Evolutionary conservation across 2,888 invertebrate genomes (phyloP), one percentile per base, ranked within the genome.

Genomic region (Stenichneumon culpator): DNA sequence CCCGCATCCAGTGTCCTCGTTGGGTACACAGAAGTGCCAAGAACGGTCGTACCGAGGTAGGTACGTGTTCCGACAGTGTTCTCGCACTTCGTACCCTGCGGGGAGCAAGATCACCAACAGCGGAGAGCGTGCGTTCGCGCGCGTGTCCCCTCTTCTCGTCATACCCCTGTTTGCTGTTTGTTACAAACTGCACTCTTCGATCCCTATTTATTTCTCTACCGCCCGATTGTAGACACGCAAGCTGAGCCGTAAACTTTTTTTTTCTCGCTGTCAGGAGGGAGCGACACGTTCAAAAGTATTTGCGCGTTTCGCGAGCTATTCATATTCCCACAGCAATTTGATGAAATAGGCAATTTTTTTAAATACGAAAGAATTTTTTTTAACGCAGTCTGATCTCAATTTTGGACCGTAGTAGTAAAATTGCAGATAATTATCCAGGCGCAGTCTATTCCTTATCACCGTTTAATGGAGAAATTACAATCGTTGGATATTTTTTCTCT

Each of bases 21-120:
- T 2, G 57, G 25, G 25, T 57, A 57, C 3, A 57, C 57, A 57
- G 25, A 57, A 57, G 57, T 25, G 57, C 57, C 57, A 25, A 22
- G 11, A 57, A 57, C 14, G 57, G 57, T 57, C 57, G 57, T 57
- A 57, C 57, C 11, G 57, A 25, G 57, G 57, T 57, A 25, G 57
- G 25, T 57, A 57, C 57, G 57, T 22, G 57, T 57, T 57, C 25
- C 11, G 57, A 1, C 57, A 57, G 9, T 57, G 57, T 57, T 57
- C 57, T 57, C 57, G 57, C 57, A 57, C 57, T 57, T 25, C 25
- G 25, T 57, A 25, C 11, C 57, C 57, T 57, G 39, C 79, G 36
- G 32, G 50, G 39, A n/a, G 57, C 39, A 28, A 79, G 52, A 79
- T 79, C 79, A 79, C 68, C 79, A 70, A 72, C 74, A 36, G 74